Evolutionary conservation across 2,888 invertebrate species (phyloP).

Genomic region (Dasysyrphus albostriatus): DNA sequence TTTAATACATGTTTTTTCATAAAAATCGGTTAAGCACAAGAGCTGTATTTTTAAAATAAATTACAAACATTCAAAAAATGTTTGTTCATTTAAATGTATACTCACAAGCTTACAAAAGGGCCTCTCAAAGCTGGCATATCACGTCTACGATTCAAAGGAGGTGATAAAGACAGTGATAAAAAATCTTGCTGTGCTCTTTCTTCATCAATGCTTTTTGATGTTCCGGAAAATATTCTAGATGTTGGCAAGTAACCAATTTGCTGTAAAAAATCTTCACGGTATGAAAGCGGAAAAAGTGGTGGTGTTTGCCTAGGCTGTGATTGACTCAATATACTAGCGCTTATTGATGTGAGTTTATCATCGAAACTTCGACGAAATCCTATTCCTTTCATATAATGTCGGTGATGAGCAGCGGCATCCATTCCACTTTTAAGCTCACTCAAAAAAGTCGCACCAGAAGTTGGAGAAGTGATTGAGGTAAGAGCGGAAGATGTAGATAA

Average conservation of each 20-base stretch:
- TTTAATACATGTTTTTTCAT: too few relatives aligned
- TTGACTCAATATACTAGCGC: slow-evolving; percentile 65
- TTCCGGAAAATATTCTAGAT: slow-evolving; percentile 82
- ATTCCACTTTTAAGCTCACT: slow-evolving; percentile 57
- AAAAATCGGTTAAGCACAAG: too few relatives aligned
- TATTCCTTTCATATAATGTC: slow-evolving; percentile 80
- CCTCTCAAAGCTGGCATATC: slow-evolving; percentile 83
- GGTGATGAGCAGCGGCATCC: slow-evolving; percentile 46
- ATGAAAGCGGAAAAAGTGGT: slow-evolving; percentile 82
- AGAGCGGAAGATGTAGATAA: slow-evolving; percentile 70
- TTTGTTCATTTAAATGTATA: slow-evolving; percentile 67
- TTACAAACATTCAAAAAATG: too few relatives aligned
- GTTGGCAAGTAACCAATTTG: slow-evolving; percentile 83
- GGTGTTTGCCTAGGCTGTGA: slow-evolving; percentile 79
- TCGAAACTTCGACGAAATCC: slow-evolving; percentile 83
- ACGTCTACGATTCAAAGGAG: slow-evolving; percentile 83
- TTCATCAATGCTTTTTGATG: slow-evolving; percentile 81
- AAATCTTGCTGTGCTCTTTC: slow-evolving; percentile 83
- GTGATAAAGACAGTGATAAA: slow-evolving; percentile 83
- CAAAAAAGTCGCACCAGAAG: slow-evolving; percentile 53
- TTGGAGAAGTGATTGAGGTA: slow-evolving; percentile 50
- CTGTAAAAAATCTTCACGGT: slow-evolving; percentile 83
- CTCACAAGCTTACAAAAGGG: slow-evolving; percentile 83
- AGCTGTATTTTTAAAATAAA: too few relatives aligned
- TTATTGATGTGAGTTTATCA: slow-evolving; percentile 79